phyloP scores from a whole-genome alignment of 2,113 vertebrate species.

The Mustelus asterias region DNA sequence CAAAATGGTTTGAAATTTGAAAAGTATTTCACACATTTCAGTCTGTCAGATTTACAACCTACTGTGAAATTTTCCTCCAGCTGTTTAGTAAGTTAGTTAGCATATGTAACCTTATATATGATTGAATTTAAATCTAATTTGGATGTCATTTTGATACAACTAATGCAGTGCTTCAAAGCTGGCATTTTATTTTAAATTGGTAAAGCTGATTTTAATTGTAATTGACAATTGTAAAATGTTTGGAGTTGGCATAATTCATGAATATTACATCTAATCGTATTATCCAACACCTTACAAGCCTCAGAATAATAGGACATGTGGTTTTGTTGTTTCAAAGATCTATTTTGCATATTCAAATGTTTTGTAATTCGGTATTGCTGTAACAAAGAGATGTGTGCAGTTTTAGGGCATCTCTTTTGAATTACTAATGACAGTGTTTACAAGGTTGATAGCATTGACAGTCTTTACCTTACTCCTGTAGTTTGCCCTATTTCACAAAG shows the following conservation, averaged over 20 bases:
- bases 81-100: not conserved
- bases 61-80: not conserved
- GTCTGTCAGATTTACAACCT: not conserved
- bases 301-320: not conserved
- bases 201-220: not conserved
- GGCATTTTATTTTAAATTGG: not conserved
- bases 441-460: not conserved
- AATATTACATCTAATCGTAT: not conserved
- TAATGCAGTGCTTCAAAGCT: not conserved
- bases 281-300: not conserved
- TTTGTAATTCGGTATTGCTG: not conserved
- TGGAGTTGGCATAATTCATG: not conserved
- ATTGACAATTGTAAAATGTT: conserved; percentile 18
- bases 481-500: not conserved
- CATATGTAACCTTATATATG: not conserved
- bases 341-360: not conserved
- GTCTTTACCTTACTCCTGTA: not conserved
- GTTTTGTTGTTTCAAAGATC: too few species aligned
- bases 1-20: not conserved
- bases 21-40: not conserved
- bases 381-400: not conserved
- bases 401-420: not conserved
- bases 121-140: not conserved
- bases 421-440: not conserved
- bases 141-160: not conserved